Conservation (phyloP, 2,113 vertebrate genomes). For the Rhinopithecus roxellana region DNA sequence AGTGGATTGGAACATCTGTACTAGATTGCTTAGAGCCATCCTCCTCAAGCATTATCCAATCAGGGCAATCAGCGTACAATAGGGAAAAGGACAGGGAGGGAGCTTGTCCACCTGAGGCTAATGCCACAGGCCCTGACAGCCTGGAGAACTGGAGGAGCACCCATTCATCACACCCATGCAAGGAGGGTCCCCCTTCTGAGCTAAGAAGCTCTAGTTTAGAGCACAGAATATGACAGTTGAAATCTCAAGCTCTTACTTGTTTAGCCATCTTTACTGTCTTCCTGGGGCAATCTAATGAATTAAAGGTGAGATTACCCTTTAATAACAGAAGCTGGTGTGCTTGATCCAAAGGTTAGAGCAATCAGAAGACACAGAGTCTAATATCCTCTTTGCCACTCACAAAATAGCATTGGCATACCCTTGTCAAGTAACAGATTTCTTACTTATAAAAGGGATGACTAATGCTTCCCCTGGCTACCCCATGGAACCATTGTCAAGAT, state of each 20-base stretch:
- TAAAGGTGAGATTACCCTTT: not conserved
- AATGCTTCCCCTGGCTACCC: not conserved
- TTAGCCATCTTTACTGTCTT: not conserved
- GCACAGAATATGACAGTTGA: not conserved
- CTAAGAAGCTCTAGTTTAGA: not conserved
- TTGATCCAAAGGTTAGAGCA: no score
- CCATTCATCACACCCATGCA: accelerated
- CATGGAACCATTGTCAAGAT: not conserved
- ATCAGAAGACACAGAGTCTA: not conserved
- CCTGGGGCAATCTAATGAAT: not conserved
- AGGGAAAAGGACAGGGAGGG: not conserved
- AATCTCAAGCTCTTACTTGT: not conserved
- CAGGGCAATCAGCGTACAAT: not conserved
- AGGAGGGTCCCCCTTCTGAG: accelerated
- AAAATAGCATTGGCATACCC: not conserved
- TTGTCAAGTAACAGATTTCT: not conserved
- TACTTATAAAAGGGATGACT: not conserved
- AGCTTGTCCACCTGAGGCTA: not conserved
- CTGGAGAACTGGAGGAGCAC: not conserved
- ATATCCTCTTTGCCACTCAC: not conserved
- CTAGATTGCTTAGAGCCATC: not conserved
- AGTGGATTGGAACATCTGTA: not conserved
- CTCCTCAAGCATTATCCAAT: not conserved
- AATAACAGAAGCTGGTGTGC: not conserved
- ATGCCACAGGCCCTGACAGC: no score